Percentiles rank a stretch among this genome's conserved stretches.
phyloP scores from a whole-genome alignment of 2,113 vertebrate genomes.

The Sturnus vulgaris region DNA sequence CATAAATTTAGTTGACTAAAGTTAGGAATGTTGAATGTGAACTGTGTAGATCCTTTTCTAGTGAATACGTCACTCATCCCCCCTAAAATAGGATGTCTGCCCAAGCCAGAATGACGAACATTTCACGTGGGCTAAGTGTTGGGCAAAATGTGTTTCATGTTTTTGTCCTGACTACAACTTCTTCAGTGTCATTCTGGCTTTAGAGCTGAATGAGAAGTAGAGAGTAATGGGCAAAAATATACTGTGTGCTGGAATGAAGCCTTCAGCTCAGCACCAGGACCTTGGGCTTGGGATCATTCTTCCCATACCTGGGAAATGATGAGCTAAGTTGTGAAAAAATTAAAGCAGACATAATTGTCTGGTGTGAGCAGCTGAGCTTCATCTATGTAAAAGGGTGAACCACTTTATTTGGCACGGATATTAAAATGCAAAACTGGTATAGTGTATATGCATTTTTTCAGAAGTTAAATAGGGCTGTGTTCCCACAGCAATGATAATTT shows the following conservation, averaged over 20 bases:
- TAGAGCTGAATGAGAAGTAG: neutral
- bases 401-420: neutral
- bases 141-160: neutral
- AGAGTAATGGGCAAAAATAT: neutral
- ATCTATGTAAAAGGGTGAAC: neutral
- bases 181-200: neutral
- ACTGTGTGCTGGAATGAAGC: neutral
- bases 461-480: neutral
- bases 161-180: neutral
- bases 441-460: neutral
- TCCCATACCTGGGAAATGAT: neutral
- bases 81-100: neutral
- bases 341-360: neutral
- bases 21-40: neutral
- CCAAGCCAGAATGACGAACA: neutral
- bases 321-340: neutral
- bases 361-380: neutral
- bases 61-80: neutral
- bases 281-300: neutral
- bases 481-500: conserved; percentile 24
- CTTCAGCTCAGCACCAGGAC: neutral
- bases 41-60: neutral
- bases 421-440: neutral
- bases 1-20: neutral
- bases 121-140: neutral